Base-by-base conservation (phyloP, 2,113 vertebrate genomes). In the Pedionomus torquatus region DNA sequence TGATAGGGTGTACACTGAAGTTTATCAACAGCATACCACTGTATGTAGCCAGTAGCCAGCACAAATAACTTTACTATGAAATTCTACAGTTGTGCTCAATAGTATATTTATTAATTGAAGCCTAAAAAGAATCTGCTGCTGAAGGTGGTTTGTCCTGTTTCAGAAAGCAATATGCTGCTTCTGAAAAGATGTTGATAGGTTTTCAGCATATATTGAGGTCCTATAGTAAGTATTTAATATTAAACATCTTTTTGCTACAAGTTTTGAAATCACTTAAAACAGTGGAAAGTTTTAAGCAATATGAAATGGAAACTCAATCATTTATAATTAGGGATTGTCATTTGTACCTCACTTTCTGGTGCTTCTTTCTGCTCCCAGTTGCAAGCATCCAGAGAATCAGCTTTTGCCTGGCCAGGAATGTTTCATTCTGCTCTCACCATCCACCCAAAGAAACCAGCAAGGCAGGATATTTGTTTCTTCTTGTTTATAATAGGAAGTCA, bases 401-500 rank as follows among this genome's bases (percentile, higher is more conserved):
- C n/a, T 91, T 77, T 92, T 85, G 69, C 87, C 79, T 83, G 70
- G 58, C 81, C 90, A 94, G 79, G 69, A 95, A 96, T 93, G 80
- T 88, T 83, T 96, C 83, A 87, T 96, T 94, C 82, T 94, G 87
- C 61, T 95, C 84, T 91, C 80, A 76, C 80, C 80, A 89, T 80
- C 65, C 7, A 0, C 77, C 83, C 93, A 92, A 95, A 93, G 89
- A 96, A 95, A 92, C 83, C 89, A 93, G 54, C 44, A 76, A 87
- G 91, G 78, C 25, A 0, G 71, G 85, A 86, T 92, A 96, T 92
- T 97, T 97, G 79, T 94, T 95, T 70, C 77, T 33, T 93, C 79
- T 86, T 97, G 93, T 96, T 97, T 97, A 69, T 96, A 97, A 87
- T 90, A 95, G 95, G 91, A 97, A 97, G 83, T 95, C 87, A 82